phyloP scores from a whole-genome alignment of 2,888 invertebrate species.

The Ophonus ardosiacus region DNA sequence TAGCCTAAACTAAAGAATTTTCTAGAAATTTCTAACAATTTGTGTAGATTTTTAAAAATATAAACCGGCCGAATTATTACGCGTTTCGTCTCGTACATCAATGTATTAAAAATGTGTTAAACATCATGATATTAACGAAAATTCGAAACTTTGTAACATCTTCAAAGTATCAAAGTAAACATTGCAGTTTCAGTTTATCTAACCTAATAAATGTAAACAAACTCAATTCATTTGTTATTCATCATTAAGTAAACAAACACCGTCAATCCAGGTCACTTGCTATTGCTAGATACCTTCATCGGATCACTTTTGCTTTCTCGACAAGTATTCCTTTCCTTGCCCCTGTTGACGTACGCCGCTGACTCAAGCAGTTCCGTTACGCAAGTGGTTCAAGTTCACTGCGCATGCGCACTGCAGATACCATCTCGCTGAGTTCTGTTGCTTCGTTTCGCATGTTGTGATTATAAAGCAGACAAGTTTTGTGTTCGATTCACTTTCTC shows the following conservation, averaged over 20 bases:
- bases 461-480: slow-evolving; percentile 12
- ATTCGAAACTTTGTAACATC: too few species aligned
- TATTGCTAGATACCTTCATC: slow-evolving; percentile 35
- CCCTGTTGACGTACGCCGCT: slow-evolving; percentile 27
- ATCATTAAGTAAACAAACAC: slow-evolving; percentile 21
- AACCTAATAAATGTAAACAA: neutral
- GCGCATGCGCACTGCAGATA: slow-evolving; percentile 6
- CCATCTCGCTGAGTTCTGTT: neutral
- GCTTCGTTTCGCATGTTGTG: slow-evolving; percentile 18
- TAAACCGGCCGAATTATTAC: too few species aligned
- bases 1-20: too few species aligned
- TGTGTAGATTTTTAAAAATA: too few species aligned
- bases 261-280: slow-evolving; percentile 44
- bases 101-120: too few species aligned
- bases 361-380: slow-evolving; percentile 32
- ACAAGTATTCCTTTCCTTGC: slow-evolving; percentile 47
- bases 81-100: too few species aligned
- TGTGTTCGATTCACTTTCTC: slow-evolving; percentile 36
- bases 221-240: slow-evolving; percentile 29
- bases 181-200: neutral
- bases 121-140: too few species aligned
- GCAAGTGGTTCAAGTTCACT: slow-evolving; percentile 55
- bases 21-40: too few species aligned
- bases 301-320: slow-evolving; percentile 59
- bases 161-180: neutral